Base-by-base conservation (phyloP, 2,888 invertebrate genomes). In the Apodemia duryi region DNA sequence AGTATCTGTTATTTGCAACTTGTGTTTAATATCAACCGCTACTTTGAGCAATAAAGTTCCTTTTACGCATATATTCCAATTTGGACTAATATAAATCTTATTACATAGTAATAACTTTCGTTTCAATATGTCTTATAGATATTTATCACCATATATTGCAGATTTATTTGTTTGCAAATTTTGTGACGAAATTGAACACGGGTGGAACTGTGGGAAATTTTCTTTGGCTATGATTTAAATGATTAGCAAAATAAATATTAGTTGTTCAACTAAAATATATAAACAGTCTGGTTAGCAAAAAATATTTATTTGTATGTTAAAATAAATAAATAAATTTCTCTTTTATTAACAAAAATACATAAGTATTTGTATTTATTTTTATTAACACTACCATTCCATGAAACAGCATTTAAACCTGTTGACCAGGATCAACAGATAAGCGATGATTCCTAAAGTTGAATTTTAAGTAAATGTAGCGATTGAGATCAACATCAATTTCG, bases 171-270 rank as follows among this genome's bases (percentile, higher is more conserved):
- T 51, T 51, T 51, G 49, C 7, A 51, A 51, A 21, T 51, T 4
- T 21, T 51, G 6, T 51, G 49, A 21, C 21, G 49, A 51, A 51
- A 51, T 51, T 6, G n/a, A 21, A 21, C 21, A 51, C 13, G 21
- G 6, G 21, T 21, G n/a, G n/a, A n/a, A 6, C 6, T 49, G 6
- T 49, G 66, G 54, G 62, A 65, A 63, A 64, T 51, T 64, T 67
- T 67, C 62, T 63, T 43, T 49, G 35, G 54, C 32, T 32, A 35
- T 65, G 32, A 35, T 43, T 52, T 43, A 65, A 13, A 6, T 46
- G 46, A 46, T 46, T 57, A 32, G 32, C 32, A 3, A 2, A 32
- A 32, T 32, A 4, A 32, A 32, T 32, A 32, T 32, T 32, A 32
- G 4, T 32, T 32, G 32, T 32, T 32, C 4, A 32, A 32, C 32